Evolutionary conservation across 2,113 vertebrate genomes (phyloP), one percentile per base, ranked within the genome.

Genomic region (Camelus bactrianus): DNA sequence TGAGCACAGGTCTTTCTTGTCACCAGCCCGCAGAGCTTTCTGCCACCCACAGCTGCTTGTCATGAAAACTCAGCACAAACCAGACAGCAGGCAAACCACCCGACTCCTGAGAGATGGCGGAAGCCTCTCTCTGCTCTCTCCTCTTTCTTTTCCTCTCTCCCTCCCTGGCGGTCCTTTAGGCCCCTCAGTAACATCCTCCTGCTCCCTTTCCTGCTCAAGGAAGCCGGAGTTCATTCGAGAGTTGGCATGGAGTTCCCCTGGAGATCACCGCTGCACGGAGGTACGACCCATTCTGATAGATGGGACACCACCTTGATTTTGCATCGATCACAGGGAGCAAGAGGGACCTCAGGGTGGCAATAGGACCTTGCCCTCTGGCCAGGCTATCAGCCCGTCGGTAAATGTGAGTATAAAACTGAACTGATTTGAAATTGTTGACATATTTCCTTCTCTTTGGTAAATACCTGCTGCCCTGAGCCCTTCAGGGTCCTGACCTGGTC

Each of bases 51-150:
- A 69, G 69, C 15, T 22, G 50, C 56, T n/a, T 22, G 15, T 42
- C 58, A 16, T 32, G 46, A 83, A 35, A 30, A 76, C 64, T 54
- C n/a, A 72, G 50, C n/a, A 10, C 38, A 42, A 42, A 42, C 38
- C 38, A 42, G 38, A 35, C 35, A 35, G 35, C 12, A 2, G 22
- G 16, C 0, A 42, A 16, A 28, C 15, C 48, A 7, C 0, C 0
- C 30, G 2, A 2, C 50, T 75, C 48, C 77, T 3, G 50, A 48
- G 86, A n/a, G 52, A 22, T 0, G 8, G 76, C 28, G 7, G 73
- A 10, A 8, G 35, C 46, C 38, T 70, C 14, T 62, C 32, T 56
- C 60, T 52, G 2, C 3, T 46, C 56, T 85, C 19, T 52, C 26
- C 28, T 76, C 22, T 56, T 6, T 22, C 16, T 8, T 38, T 91